Base-by-base conservation (phyloP, 2,797 vertebrate species). In the Rhynchotus rufescens region DNA sequence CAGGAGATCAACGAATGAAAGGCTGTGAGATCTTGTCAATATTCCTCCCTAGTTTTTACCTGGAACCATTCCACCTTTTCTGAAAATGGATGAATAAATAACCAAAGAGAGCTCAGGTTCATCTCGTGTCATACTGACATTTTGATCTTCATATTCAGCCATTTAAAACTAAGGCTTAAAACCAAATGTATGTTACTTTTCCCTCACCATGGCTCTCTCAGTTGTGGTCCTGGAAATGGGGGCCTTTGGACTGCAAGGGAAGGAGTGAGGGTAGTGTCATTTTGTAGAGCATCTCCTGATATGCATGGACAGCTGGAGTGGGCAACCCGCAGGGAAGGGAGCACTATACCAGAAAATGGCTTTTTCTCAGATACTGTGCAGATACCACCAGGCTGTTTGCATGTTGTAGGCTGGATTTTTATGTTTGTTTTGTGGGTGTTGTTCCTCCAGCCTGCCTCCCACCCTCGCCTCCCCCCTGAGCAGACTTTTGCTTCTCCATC, bases 401-500 rank as follows among this genome's bases (percentile, higher is more conserved):
- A 92, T 93, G 89, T 82, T 91, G 60, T 26, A 90, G 56, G 52
- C 44, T 92, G 80, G 25, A 38, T 83, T 90, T 95, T 93, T 90
- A 51, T 80, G 42, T 85, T 90, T 90, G 80, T 51, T 86, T 96
- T 92, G 94, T 82, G 93, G 45, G 66, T 86, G 74, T 64, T 86
- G 59, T 40, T 10, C 8, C 12, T 28, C 12, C 36, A 60, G 23
- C 10, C 28, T 40, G 40, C 40, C 40, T 40, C 67, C 56, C 45
- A 21, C 10, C 47, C 73, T 73, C 12, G 12, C 47, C 47, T 21
- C 49, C 49, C 21, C 45, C 45, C 42, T 8, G 84, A 94, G 92
- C 86, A 88, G 83, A 93, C 93, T 96, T 95, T 72, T 69, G 64
- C 45, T 85, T 90, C 89, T 88, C 71, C 73, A 47, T 84, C 14